Conservation (phyloP, 1,140 invertebrate genomes). For the Whitmania pigra region DNA sequence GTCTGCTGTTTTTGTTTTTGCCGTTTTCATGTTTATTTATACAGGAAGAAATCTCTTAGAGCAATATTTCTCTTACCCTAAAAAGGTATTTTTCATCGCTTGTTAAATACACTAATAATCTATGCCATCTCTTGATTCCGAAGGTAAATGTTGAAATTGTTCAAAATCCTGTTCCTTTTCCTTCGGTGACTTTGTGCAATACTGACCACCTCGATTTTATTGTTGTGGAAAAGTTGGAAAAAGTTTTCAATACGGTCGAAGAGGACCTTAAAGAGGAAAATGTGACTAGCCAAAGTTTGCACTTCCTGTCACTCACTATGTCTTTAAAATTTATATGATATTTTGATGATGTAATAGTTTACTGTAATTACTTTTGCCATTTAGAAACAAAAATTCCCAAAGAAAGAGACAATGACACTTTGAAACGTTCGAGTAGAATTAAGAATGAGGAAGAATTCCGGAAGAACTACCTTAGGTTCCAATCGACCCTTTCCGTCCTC, state of each 20-base stretch:
- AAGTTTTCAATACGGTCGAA: neutral
- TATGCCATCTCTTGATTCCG: neutral
- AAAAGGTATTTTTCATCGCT: constrained; percentile 20
- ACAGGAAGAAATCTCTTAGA: constrained; percentile 21
- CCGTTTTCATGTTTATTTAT: constrained; percentile 24
- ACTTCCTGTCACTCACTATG: too few relatives aligned
- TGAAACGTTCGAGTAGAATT: too few relatives aligned
- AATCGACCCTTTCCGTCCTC: neutral
- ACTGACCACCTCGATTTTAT: constrained; percentile 19
- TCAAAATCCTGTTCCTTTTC: constrained; percentile 23
- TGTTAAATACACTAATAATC: neutral
- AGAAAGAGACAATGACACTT: neutral
- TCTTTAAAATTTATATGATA: neutral
- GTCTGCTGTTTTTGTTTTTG: constrained; percentile 22
- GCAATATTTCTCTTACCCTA: constrained; percentile 25
- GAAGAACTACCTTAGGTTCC: constrained; percentile 1
- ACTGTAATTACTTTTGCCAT: neutral
- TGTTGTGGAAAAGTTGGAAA: constrained; percentile 17
- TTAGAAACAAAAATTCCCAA: neutral
- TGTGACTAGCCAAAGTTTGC: neutral
- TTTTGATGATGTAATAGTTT: too few relatives aligned
- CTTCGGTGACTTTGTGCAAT: constrained; percentile 25
- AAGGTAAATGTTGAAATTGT: constrained; percentile 23
- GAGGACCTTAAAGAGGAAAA: constrained; percentile 5
- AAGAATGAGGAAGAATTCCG: constrained; percentile 3